Conservation (phyloP, 2,888 invertebrate genomes). For the Congeria kusceri region DNA sequence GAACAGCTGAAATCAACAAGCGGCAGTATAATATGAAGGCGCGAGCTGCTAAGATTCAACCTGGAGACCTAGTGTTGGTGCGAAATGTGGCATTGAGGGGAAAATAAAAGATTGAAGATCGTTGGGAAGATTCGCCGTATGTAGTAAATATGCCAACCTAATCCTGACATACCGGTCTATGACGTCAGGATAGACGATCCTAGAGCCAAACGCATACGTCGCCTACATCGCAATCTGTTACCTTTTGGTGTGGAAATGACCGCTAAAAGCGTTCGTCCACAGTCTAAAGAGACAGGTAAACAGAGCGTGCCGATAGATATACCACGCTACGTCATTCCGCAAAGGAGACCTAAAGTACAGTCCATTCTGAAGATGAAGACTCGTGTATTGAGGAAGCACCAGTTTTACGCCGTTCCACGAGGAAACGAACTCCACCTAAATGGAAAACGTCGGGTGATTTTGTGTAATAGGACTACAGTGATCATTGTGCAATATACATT, state of each 20-base stretch:
- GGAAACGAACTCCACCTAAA: no score
- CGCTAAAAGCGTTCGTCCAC: no score
- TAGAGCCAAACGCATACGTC: background rate
- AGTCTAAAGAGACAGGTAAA: no score
- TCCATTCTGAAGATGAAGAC: no score
- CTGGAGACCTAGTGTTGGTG: constrained; percentile 16
- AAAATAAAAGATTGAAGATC: constrained; percentile 3
- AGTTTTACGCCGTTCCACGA: no score
- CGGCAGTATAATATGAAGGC: constrained; percentile 7
- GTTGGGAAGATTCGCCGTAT: constrained; percentile 4
- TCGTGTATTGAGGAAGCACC: no score
- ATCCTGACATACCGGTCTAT: constrained; percentile 19
- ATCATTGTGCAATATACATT: no score
- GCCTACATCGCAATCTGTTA: constrained; percentile 4
- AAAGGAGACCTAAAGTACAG: no score
- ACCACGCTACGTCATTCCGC: no score
- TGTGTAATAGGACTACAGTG: no score
- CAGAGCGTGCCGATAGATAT: no score
- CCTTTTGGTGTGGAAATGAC: background rate
- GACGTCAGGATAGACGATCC: constrained; percentile 2
- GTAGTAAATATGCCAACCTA: constrained; percentile 8
- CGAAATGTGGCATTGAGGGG: constrained; percentile 9
- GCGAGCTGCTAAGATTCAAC: constrained; percentile 3
- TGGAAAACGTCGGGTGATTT: no score
- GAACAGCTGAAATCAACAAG: background rate